phyloP scores from a whole-genome alignment of 2,113 vertebrate genomes.

The Eretmochelys imbricata region DNA sequence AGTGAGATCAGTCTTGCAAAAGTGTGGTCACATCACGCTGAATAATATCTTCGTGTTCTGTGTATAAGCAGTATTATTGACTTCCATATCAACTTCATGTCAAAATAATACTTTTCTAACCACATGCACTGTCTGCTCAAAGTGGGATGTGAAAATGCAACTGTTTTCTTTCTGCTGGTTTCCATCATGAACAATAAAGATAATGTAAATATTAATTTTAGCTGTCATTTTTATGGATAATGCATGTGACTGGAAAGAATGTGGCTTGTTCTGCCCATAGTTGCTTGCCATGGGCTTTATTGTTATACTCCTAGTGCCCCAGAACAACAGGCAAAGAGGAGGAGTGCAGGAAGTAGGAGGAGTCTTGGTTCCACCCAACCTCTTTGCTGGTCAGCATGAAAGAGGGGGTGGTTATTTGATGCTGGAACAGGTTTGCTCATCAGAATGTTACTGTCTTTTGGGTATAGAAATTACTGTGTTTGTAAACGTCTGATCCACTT shows the following conservation, averaged over 20 bases:
- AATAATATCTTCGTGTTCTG: not conserved
- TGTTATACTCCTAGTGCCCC: not conserved
- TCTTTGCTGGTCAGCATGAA: not conserved
- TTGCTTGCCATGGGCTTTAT: not conserved
- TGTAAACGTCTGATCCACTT: not conserved
- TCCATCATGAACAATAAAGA: not conserved
- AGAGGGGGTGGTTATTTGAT: not conserved
- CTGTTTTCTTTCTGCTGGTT: not conserved
- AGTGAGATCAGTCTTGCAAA: not conserved
- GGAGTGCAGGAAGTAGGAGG: not conserved
- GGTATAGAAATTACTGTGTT: not conserved
- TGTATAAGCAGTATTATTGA: not conserved
- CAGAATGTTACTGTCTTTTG: not conserved
- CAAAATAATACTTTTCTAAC: not conserved
- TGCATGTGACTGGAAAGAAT: not conserved
- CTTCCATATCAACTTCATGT: not conserved
- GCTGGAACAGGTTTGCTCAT: fast-evolving
- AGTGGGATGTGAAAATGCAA: not conserved
- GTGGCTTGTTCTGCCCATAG: not conserved
- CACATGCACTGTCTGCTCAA: not conserved
- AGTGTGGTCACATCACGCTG: not conserved
- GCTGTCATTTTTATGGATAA: not conserved
- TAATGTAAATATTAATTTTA: fast-evolving
- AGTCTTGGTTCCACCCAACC: not conserved
- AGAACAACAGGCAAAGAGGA: not conserved